These are phyloP conservation scores for Nemotelus pantherinus DNA, from an alignment of 2,888 invertebrate species.

Conservation along the genomic window DNA sequence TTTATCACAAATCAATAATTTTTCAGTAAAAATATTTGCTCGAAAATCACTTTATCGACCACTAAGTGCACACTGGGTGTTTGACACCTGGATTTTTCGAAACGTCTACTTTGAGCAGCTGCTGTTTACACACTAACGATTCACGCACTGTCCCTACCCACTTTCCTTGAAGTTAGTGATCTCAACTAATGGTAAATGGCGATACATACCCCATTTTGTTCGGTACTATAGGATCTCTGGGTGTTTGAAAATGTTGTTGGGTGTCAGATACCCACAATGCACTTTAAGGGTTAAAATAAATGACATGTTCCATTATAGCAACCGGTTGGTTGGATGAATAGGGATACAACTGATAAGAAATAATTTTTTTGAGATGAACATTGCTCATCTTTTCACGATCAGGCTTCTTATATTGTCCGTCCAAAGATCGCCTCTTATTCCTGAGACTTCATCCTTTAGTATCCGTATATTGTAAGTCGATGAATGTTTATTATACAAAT, in stretches of 20 bases:
- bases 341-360: no score
- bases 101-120: slow-evolving; percentile 5
- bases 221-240: slow-evolving; percentile 9
- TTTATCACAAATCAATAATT: slow-evolving; percentile 3
- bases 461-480: no score
- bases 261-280: slow-evolving; percentile 2
- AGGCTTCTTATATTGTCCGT: no score
- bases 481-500: no score
- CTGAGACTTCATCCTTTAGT: no score
- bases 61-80: slow-evolving; percentile 8
- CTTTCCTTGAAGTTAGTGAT: slow-evolving; percentile 5
- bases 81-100: not conserved
- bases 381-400: no score
- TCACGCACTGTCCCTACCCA: slow-evolving; percentile 6
- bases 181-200: not conserved
- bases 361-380: no score
- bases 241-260: slow-evolving; percentile 11
- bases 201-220: slow-evolving; percentile 6
- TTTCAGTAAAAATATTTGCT: slow-evolving; percentile 9
- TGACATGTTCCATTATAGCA: no score
- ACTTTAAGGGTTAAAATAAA: not conserved
- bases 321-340: no score
- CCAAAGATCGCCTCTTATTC: no score
- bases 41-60: slow-evolving; percentile 1
- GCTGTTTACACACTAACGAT: slow-evolving; percentile 12